Base-by-base conservation (phyloP, 2,113 vertebrate genomes). In the Perognathus longimembris region DNA sequence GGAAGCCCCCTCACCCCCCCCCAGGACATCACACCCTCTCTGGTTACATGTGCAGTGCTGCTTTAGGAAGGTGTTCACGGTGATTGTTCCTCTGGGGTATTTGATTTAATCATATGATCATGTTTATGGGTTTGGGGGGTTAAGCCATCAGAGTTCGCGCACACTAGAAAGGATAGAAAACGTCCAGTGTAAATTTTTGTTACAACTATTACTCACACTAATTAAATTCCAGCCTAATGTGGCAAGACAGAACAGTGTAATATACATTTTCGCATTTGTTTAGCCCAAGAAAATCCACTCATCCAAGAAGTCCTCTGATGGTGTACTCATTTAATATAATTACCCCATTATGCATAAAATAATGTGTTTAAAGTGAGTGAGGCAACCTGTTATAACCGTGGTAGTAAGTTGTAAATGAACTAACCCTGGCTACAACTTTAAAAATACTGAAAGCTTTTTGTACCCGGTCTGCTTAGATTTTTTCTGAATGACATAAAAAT, bases 201-300 rank as follows among this genome's bases (percentile, higher is more conserved):
- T 76, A 87, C 89, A 93, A 85, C 74, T 94, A 79, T 94, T 96
- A 83, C 54, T 54, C 61, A 94, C 78, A 21, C 54, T 93, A 94
- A 95, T 96, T 94, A 94, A 82, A 95, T 92, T 95, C 86, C 75
- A 90, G 81, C n/a, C 70, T 94, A 94, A 96, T 89, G 2, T 91
- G 70, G 85, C 88, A 94, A 94, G 89, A 90, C 57, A 90, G 32
- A 94, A 83, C 54, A 90, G 26, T 91, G 50, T 89, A 88, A 93
- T 88, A 28, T 80, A 94, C 91, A n/a, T 45, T 67, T 90, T 79
- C 67, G 70, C 83, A 64, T 96, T 89, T 86, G 66, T 70, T 96
- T 95, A 87, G 64, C 88, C 81, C 90, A 50, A 38, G 88, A 80
- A 95, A 88, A 95, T 24, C 91, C 91, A 76, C 71, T 92, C 2